A percentile compares a stretch with the other conserved stretches of the same genome.
Evolutionary conservation across 2,113 vertebrate genomes (phyloP).

Genomic region (Perca flavescens): DNA sequence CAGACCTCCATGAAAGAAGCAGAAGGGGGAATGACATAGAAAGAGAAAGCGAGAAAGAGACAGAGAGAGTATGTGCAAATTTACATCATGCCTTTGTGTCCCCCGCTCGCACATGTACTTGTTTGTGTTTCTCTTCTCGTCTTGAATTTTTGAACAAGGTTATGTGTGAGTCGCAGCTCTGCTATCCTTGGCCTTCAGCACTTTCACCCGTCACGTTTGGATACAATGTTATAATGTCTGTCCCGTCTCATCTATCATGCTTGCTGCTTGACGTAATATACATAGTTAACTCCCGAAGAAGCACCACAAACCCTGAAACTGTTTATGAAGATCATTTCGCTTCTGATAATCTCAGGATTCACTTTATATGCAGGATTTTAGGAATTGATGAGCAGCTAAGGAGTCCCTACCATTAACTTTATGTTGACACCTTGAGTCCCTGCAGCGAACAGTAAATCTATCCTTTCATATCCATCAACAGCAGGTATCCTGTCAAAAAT

Average conservation of each 20-base stretch:
- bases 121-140: slow-evolving; percentile 34
- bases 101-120: neutral
- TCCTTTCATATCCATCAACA: slow-evolving; percentile 45
- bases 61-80: slow-evolving; percentile 21
- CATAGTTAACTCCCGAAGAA: neutral
- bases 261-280: neutral
- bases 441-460: slow-evolving; percentile 42
- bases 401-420: slow-evolving; percentile 37
- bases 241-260: slow-evolving; percentile 32
- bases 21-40: slow-evolving; percentile 43
- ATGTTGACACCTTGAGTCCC: slow-evolving; percentile 39
- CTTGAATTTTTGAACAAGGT: slow-evolving; percentile 63
- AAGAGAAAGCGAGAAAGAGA: slow-evolving; percentile 19
- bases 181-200: slow-evolving; percentile 13
- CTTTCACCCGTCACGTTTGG: slow-evolving; percentile 33
- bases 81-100: slow-evolving; percentile 23
- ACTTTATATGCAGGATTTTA: slow-evolving; percentile 20
- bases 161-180: slow-evolving; percentile 19
- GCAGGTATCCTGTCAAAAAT: slow-evolving; percentile 37
- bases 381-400: slow-evolving; percentile 32
- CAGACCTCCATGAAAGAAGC: slow-evolving; percentile 48
- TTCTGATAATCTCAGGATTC: slow-evolving; percentile 24
- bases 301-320: neutral
- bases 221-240: slow-evolving; percentile 20
- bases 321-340: slow-evolving; percentile 11